Percentiles rank a stretch among this genome's conserved stretches.
phyloP scores from a whole-genome alignment of 2,797 vertebrate genomes.

The Anguilla anguilla region DNA sequence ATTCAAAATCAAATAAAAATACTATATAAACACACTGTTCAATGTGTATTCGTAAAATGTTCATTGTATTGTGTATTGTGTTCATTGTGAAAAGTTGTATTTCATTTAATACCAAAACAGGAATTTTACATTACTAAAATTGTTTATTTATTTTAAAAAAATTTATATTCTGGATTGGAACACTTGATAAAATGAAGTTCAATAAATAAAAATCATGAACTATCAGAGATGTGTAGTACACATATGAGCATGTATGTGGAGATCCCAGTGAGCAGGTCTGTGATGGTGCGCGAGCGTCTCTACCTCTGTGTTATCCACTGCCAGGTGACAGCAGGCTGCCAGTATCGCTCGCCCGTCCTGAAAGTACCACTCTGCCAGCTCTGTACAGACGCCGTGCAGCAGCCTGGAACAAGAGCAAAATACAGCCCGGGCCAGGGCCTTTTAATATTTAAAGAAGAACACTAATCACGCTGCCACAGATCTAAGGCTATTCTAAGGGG shows the following conservation, averaged over 20 bases:
- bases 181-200: neutral
- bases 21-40: neutral
- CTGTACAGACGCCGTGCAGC: slow-evolving; percentile 79
- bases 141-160: neutral
- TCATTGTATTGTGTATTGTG: no score
- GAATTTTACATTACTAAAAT: neutral
- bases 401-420: slow-evolving; percentile 68
- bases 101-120: neutral
- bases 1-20: neutral
- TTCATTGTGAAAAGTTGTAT: neutral
- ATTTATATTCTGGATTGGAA: neutral
- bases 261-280: neutral
- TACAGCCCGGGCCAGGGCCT: neutral
- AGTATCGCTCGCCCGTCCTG: slow-evolving; percentile 85
- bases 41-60: neutral
- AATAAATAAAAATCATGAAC: neutral
- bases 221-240: neutral
- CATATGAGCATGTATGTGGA: neutral
- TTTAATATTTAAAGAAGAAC: neutral
- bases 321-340: slow-evolving; percentile 90
- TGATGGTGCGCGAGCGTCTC: neutral
- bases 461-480: neutral
- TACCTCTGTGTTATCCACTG: slow-evolving; percentile 89
- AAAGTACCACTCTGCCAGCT: slow-evolving; percentile 95
- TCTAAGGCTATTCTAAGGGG: neutral